Conservation (phyloP, 2,888 invertebrate species). For the Orthonevra nobilis region DNA sequence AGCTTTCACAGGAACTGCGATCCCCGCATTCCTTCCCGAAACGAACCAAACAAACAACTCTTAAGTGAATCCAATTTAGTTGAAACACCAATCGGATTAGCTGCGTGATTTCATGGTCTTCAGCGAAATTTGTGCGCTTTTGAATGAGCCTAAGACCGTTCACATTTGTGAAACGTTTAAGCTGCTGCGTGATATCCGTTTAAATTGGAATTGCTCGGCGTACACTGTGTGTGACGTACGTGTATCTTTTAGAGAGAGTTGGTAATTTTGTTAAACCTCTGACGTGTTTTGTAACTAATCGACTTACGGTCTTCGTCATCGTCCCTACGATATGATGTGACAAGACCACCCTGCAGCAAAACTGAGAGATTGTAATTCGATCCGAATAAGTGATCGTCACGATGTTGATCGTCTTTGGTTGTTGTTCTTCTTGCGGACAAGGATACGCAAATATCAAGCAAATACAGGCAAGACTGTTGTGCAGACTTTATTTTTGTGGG, state of each 20-base stretch:
- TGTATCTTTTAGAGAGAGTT: slow-evolving; percentile 30
- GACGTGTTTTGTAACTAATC: slow-evolving; percentile 71
- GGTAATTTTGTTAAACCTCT: slow-evolving; percentile 53
- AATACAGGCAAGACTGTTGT: slow-evolving; percentile 19
- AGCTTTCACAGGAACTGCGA: slow-evolving; percentile 19
- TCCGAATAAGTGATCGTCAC: slow-evolving; percentile 69
- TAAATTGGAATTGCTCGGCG: slow-evolving; percentile 53
- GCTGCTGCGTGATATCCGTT: slow-evolving; percentile 63
- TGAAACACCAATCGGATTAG: slow-evolving; percentile 65
- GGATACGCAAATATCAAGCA: slow-evolving; percentile 30
- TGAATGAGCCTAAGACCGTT: slow-evolving; percentile 47
- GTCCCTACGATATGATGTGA: slow-evolving; percentile 60
- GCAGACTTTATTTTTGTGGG: slow-evolving; percentile 26
- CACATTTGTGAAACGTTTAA: slow-evolving; percentile 62
- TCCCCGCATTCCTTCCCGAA: slow-evolving; percentile 25
- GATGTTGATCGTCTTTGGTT: slow-evolving; percentile 46
- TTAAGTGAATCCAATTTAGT: slow-evolving; percentile 65
- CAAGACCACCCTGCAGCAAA: slow-evolving; percentile 68
- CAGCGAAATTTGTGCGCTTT: slow-evolving; percentile 45
- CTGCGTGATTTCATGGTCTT: slow-evolving; percentile 53
- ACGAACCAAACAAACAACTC: slow-evolving; percentile 40
- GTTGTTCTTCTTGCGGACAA: slow-evolving; percentile 9
- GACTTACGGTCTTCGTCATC: slow-evolving; percentile 62
- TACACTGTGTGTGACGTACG: slow-evolving; percentile 3
- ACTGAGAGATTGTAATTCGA: slow-evolving; percentile 62